Evolutionary conservation across 2,888 invertebrate genomes (phyloP), one percentile per base, ranked within the genome.

Genomic region (Azorinus chamasolen): DNA sequence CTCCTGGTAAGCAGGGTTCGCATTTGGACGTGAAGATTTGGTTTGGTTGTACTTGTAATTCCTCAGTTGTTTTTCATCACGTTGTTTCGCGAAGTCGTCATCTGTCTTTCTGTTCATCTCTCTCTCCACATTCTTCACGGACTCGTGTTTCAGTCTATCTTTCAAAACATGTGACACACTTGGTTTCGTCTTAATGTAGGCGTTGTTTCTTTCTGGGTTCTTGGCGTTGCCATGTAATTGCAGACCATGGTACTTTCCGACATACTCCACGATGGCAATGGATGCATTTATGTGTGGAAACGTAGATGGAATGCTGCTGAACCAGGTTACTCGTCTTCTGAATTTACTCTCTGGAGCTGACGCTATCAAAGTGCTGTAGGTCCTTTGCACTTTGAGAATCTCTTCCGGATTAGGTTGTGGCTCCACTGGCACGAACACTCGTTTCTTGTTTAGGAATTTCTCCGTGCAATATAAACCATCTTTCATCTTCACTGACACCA

Each of bases 1-100:
- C n/a, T n/a, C 24, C 20, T 70, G 66, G 46, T 79, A 70, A 2
- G 79, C 79, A 5, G 39, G 24, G 22, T 79, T 74, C 14, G 43
- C 20, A 0, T 20, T 51, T 24, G 32, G n/a, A 4, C 18, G 41
- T 6, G 5, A 41, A 8, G 5, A 8, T 41, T 72, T 72, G n/a
- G 8, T 45, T n/a, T 25, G 39, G 14, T 55, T 20, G 57, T 66
- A 57, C 39, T 61, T 69, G 22, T 61, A n/a, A 53, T 69, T 69
- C 32, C 27, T 24, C 14, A 69, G 45, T 43, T 61, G 59, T n/a
- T n/a, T n/a, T n/a, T n/a, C n/a, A n/a, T n/a, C n/a, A n/a, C n/a
- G n/a, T n/a, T n/a, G n/a, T n/a, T 37, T 59, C 10, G 27, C 37
- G 32, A 45, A 45, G 27, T 54, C 55, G 24, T 65, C 22, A 1